Percentiles rank a stretch among this genome's conserved stretches.
Evolutionary conservation across 1,140 invertebrate species (phyloP).

Genomic region (Vanessa tameamea): DNA sequence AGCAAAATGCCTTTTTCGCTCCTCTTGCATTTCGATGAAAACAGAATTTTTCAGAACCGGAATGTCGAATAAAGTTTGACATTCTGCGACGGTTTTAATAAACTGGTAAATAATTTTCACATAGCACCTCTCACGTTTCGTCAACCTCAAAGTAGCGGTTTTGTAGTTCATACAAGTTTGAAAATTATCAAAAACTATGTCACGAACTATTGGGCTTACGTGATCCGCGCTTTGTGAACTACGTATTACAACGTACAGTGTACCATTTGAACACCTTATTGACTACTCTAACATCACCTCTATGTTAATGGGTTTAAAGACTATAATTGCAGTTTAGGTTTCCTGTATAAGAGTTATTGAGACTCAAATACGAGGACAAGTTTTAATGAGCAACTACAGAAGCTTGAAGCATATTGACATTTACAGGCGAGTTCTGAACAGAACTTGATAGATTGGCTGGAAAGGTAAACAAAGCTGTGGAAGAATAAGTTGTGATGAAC

Average conservation of each 20-base stretch:
- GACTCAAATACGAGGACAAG: slow-evolving; percentile 44
- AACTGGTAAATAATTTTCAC: slow-evolving; percentile 2
- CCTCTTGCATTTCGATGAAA: too few relatives aligned
- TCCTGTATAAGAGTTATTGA: slow-evolving; percentile 28
- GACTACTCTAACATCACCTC: slow-evolving; percentile 6
- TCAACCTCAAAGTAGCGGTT: slow-evolving; percentile 28
- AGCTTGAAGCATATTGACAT: slow-evolving; percentile 34
- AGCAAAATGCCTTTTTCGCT: too few relatives aligned
- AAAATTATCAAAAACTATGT: slow-evolving; percentile 38
- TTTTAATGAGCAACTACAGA: slow-evolving; percentile 51
- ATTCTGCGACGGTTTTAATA: background rate
- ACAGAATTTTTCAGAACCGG: background rate
- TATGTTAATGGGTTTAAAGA: slow-evolving; percentile 6
- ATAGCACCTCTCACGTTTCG: slow-evolving; percentile 25
- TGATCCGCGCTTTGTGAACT: slow-evolving; percentile 29
- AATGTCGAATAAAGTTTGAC: background rate
- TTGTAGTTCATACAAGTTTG: slow-evolving; percentile 29
- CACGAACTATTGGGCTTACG: slow-evolving; percentile 30
- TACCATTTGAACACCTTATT: slow-evolving; percentile 9
- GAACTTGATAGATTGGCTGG: slow-evolving; percentile 33
- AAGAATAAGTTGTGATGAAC: slow-evolving; percentile 16
- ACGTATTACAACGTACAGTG: slow-evolving; percentile 15
- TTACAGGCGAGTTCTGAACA: slow-evolving; percentile 22
- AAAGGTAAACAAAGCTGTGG: slow-evolving; percentile 22
- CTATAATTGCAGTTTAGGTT: background rate